Evolutionary conservation across 2,888 invertebrate species (phyloP).

Genomic region (Drosophila nigritarsus): DNA sequence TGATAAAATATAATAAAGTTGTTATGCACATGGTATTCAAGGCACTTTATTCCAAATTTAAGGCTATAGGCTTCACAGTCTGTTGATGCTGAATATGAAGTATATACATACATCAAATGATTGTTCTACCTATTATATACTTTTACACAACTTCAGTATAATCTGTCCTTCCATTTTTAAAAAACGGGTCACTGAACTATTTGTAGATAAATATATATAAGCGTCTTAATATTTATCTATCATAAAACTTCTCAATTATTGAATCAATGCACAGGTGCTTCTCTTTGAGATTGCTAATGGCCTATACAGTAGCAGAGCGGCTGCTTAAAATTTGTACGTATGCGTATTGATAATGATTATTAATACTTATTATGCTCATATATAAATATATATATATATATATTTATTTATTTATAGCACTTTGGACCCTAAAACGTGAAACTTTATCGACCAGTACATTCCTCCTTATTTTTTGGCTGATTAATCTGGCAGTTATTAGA

Average conservation of each 20-base stretch:
- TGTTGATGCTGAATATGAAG: not conserved
- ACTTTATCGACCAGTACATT: not conserved
- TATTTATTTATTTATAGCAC: not conserved
- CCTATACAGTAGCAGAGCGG: not conserved
- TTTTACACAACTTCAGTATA: not conserved
- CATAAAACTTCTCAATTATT: not conserved
- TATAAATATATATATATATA: not conserved
- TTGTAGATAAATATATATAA: not conserved
- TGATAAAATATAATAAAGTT: not conserved
- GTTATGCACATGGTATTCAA: rapidly evolving
- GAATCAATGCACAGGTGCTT: not conserved
- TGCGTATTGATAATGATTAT: not conserved
- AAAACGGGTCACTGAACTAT: not conserved
- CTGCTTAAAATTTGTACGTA: not conserved
- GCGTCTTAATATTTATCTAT: not conserved
- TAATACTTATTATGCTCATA: not conserved
- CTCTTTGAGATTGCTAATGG: not conserved
- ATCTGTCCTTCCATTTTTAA: not conserved
- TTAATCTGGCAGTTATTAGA: not conserved
- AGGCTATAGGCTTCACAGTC: not conserved
- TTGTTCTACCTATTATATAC: not conserved
- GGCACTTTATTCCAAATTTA: not conserved
- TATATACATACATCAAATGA: not conserved
- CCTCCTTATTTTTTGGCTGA: not conserved
- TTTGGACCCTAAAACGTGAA: not conserved